Base-by-base conservation (phyloP, 1,140 invertebrate species). In the Musca vetustissima region DNA sequence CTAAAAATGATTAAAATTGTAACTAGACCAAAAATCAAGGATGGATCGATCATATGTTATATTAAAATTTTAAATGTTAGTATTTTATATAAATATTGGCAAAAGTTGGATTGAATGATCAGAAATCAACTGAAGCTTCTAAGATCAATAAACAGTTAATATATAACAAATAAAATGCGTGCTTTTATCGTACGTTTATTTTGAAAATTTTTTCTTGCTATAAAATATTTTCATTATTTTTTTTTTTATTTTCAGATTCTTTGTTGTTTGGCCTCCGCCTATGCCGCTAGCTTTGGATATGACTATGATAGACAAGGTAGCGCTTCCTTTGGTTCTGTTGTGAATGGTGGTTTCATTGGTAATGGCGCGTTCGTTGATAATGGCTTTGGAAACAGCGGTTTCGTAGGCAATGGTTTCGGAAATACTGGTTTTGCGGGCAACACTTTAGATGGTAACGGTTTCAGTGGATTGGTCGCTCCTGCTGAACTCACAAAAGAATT, bases 201-300 rank as follows among this genome's bases (percentile, higher is more conserved):
- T 57, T n/a, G 0, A 57, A 57, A 15, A 48, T 19, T 15, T 15
- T 24, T n/a, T n/a, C 13, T 21, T 14, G 7, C n/a, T 68, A 64
- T 6, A 49, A n/a, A 4, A 36, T 24, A 21, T 47, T 15, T 1
- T 24, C 4, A n/a, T n/a, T n/a, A 14, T 53, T 36, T 21, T 43
- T 14, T 52, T 52, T 64, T 24, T 21, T 7, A 17, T 48, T 25
- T 65, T 1, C 17, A 80, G 78, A 73, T 80, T 68, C 67, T 80
- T 68, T 80, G 57, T 4, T 57, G 77, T 17, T 61, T 80, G 57
- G 75, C 78, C 70, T 76, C 76, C 36, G 69, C 78, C 72, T 78
- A 73, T 68, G 78, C 78, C 69, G 78, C 76, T 22, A 78, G 77
- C 47, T 70, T 80, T 24, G 78, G 78, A 66, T 80, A 80, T 70